A percentile compares a stretch with the other conserved stretches of the same genome.
phyloP scores from a whole-genome alignment of 2,797 vertebrate species.

The Tragopan temminckii region DNA sequence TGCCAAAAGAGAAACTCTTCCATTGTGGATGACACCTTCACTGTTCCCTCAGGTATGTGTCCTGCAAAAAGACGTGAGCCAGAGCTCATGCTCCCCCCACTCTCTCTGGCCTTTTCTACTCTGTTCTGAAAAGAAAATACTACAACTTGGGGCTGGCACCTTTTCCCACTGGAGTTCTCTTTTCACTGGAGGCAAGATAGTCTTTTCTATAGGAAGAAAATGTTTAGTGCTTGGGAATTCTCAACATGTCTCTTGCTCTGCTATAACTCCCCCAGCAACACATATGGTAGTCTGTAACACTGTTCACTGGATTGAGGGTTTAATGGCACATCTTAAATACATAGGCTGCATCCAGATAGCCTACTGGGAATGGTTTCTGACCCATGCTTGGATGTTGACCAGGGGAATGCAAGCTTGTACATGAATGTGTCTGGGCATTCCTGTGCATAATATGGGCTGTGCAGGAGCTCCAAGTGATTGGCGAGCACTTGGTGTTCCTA shows the following conservation, averaged over 20 bases:
- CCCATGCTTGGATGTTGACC: neutral
- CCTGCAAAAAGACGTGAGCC: neutral
- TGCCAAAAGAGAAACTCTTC: constrained; percentile 91
- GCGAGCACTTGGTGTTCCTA: neutral
- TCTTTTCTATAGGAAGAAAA: neutral
- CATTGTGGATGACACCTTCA: constrained; percentile 69
- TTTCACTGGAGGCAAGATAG: neutral
- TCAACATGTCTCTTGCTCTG: neutral
- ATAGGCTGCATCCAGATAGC: neutral
- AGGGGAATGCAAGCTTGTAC: neutral
- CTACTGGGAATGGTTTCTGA: neutral
- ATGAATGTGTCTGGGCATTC: neutral
- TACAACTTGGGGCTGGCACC: neutral
- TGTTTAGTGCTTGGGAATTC: neutral
- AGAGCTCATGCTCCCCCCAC: neutral
- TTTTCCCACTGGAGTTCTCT: neutral
- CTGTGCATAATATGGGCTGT: neutral
- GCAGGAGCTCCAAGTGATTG: fast-evolving
- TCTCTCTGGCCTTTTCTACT: neutral
- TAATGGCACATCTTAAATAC: neutral
- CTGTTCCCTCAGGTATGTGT: constrained; percentile 78
- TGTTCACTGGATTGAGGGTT: neutral
- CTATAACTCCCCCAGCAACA: neutral
- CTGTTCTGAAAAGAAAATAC: neutral
- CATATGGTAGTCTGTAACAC: too few species aligned